Conservation (phyloP, 1,140 invertebrate genomes). For the Diplogasteroides magnus region DNA sequence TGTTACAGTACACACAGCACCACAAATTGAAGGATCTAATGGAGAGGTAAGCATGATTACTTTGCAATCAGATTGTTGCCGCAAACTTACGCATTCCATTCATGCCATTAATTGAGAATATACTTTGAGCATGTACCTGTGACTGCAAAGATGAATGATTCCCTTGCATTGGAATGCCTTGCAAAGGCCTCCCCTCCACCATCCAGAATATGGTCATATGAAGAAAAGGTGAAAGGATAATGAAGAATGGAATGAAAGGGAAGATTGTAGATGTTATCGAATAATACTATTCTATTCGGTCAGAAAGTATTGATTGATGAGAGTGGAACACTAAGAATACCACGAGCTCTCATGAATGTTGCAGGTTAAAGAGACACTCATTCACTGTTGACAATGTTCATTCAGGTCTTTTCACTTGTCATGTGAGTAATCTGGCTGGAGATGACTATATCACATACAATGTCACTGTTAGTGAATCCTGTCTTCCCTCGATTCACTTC, state of each 20-base stretch:
- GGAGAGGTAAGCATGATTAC: slow-evolving; percentile 25
- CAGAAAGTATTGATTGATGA: neutral
- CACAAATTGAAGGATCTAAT: slow-evolving; percentile 42
- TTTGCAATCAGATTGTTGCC: too few relatives aligned
- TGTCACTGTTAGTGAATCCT: slow-evolving; percentile 32
- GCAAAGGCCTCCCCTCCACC: slow-evolving; percentile 46
- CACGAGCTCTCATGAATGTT: neutral
- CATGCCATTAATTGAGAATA: too few relatives aligned
- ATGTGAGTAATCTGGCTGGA: slow-evolving; percentile 46
- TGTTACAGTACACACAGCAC: slow-evolving; percentile 47
- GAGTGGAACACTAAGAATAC: neutral
- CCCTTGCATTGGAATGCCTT: slow-evolving; percentile 40
- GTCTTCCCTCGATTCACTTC: too few relatives aligned
- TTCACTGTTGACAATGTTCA: neutral
- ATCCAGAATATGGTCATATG: slow-evolving; percentile 44
- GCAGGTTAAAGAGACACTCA: too few relatives aligned
- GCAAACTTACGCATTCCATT: too few relatives aligned
- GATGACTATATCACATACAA: slow-evolving; percentile 37
- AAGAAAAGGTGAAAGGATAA: slow-evolving; percentile 28
- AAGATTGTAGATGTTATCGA: neutral
- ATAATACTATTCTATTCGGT: neutral
- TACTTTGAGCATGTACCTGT: neutral
- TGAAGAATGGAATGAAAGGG: too few relatives aligned
- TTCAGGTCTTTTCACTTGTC: slow-evolving; percentile 32
- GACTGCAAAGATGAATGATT: slow-evolving; percentile 38